Percentiles rank a stretch among this genome's conserved stretches.
Conservation (phyloP, 1,140 invertebrate species). For the Cephus cinctus region DNA sequence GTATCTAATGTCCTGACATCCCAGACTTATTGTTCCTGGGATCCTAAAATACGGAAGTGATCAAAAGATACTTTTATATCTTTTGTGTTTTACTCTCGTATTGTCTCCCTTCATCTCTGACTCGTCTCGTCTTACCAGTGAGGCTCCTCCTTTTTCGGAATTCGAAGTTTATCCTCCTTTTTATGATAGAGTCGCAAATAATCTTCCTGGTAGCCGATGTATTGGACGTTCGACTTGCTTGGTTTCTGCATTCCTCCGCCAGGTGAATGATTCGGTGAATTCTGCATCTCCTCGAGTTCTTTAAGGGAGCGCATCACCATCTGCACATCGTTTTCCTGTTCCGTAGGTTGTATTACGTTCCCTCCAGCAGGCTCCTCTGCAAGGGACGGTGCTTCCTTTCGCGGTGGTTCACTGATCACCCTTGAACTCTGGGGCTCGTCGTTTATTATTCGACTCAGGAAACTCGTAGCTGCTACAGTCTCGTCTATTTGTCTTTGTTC, state of each 20-base stretch:
- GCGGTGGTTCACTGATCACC: too few relatives aligned
- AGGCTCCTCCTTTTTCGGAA: conserved; percentile 37
- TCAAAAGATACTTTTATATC: too few relatives aligned
- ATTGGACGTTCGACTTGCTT: conserved; percentile 35
- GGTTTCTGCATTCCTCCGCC: conserved; percentile 29
- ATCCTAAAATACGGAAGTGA: too few relatives aligned
- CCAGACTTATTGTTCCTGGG: too few relatives aligned
- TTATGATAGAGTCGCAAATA: conserved; percentile 43
- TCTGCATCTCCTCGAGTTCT: conserved; percentile 44
- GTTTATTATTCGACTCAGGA: conserved; percentile 56
- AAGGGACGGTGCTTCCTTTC: too few relatives aligned
- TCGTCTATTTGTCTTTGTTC: conserved; percentile 49
- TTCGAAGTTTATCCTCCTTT: conserved; percentile 45
- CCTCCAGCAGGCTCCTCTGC: conserved; percentile 23
- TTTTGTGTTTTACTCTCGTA: too few relatives aligned
- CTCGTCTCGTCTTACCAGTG: conserved; percentile 35
- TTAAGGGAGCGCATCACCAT: conserved; percentile 48
- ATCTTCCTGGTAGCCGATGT: conserved; percentile 38
- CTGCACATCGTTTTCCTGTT: conserved; percentile 47
- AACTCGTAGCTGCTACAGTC: conserved; percentile 53
- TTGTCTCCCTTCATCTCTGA: too few relatives aligned
- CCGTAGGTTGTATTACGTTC: conserved; percentile 28
- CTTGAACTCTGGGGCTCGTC: conserved; percentile 35
- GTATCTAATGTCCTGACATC: too few relatives aligned
- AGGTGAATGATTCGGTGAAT: conserved; percentile 44